Evolutionary conservation across 1,140 invertebrate genomes (phyloP).

Genomic region (Mesaphorura yosii): DNA sequence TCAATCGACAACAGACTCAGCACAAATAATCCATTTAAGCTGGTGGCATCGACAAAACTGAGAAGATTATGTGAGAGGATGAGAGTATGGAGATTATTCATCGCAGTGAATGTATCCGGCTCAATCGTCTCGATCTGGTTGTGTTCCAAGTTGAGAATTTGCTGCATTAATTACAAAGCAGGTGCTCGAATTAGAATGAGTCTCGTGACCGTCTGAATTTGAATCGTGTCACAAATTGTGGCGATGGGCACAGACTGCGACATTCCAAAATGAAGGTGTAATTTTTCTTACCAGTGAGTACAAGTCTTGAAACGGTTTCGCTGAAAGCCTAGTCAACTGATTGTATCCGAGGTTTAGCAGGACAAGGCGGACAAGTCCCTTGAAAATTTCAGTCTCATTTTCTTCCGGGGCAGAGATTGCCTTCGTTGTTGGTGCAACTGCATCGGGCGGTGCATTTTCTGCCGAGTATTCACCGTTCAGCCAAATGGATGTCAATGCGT

Average conservation of each 20-base stretch:
- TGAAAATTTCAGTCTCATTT: constrained; percentile 45
- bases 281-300: no score
- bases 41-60: constrained; percentile 54
- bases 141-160: constrained; percentile 66
- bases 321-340: constrained; percentile 62
- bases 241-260: no score
- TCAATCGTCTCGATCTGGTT: constrained; percentile 66
- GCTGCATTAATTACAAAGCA: no score
- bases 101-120: constrained; percentile 63
- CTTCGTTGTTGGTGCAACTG: background rate
- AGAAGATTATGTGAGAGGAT: constrained; percentile 67
- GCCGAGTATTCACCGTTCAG: constrained; percentile 39
- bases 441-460: background rate
- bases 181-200: no score
- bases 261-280: constrained; percentile 68
- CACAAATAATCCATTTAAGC: constrained; percentile 65
- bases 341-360: constrained; percentile 76
- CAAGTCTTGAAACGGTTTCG: constrained; percentile 59
- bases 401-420: constrained; percentile 38
- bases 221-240: no score
- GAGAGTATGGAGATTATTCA: constrained; percentile 71
- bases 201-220: no score
- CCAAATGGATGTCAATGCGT: constrained; percentile 71
- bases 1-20: constrained; percentile 63
- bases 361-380: constrained; percentile 72